These are phyloP conservation scores for Dryomyza anilis DNA, from an alignment of 2,888 invertebrate species.

Conservation along the genomic window DNA sequence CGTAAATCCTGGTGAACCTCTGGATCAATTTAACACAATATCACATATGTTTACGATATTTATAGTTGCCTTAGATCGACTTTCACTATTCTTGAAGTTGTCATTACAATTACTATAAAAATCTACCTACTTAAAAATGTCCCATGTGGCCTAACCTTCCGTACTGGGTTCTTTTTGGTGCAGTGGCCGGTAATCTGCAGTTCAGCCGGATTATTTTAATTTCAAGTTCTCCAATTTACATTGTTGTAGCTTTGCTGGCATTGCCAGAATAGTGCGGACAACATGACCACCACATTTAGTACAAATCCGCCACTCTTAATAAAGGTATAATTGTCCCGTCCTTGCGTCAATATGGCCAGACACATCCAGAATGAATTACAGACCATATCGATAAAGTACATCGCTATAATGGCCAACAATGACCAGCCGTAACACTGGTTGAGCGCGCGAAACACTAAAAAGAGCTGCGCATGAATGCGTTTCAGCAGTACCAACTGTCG, in stretches of 20 bases:
- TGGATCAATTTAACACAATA: no score
- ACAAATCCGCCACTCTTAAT: conserved; percentile 36
- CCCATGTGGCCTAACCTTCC: no score
- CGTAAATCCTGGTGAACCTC: no score
- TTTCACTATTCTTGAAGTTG: no score
- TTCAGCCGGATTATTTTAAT: neutral
- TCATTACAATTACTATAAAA: no score
- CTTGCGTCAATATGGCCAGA: conserved; percentile 30
- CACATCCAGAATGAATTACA: conserved; percentile 53
- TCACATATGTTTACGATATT: no score
- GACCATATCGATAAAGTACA: conserved; percentile 54
- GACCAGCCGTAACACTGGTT: conserved; percentile 58
- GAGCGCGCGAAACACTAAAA: conserved; percentile 43
- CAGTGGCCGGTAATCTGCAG: no score
- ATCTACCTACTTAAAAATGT: no score
- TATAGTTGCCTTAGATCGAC: no score
- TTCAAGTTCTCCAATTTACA: conserved; percentile 47
- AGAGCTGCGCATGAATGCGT: conserved; percentile 49
- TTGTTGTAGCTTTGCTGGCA: conserved; percentile 48
- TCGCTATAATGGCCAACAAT: conserved; percentile 46
- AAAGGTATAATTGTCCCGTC: conserved; percentile 2
- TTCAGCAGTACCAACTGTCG: conserved; percentile 45
- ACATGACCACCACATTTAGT: conserved; percentile 36
- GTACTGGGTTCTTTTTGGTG: no score
- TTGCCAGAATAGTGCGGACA: conserved; percentile 48